phyloP scores from a whole-genome alignment of 2,113 vertebrate genomes.

The Bothrops jararaca region DNA sequence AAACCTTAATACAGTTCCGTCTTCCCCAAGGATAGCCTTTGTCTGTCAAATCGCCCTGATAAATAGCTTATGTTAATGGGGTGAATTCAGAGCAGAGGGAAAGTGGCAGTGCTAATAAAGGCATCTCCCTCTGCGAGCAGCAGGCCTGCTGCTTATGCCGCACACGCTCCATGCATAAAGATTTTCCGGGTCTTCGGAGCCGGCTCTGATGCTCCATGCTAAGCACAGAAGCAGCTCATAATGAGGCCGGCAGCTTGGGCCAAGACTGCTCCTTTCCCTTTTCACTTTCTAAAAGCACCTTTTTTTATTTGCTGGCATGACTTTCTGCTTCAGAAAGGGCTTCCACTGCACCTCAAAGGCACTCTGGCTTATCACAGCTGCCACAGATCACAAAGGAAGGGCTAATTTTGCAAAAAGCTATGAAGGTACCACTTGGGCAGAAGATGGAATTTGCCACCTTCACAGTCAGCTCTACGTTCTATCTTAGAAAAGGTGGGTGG shows the following conservation, averaged over 20 bases:
- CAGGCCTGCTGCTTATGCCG: constrained; percentile 24
- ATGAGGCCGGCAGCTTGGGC: neutral
- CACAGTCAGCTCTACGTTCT: neutral
- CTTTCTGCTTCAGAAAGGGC: neutral
- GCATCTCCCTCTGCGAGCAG: constrained; percentile 52
- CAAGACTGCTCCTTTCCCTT: no score
- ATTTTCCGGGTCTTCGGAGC: neutral
- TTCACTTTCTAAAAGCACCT: neutral
- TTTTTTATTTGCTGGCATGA: neutral
- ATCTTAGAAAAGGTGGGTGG: neutral
- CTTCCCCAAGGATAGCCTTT: neutral
- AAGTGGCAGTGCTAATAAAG: constrained; percentile 79
- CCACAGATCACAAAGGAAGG: neutral
- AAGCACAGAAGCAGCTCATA: constrained; percentile 18
- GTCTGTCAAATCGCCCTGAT: constrained; percentile 74
- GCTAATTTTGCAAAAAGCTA: neutral
- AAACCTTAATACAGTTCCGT: no score
- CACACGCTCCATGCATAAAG: constrained; percentile 14
- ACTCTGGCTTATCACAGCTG: neutral
- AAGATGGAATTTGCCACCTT: neutral
- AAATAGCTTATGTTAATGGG: constrained; percentile 84
- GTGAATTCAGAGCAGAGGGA: constrained; percentile 52
- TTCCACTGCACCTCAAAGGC: neutral
- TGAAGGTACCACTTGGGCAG: neutral
- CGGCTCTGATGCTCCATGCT: neutral